phyloP scores from a whole-genome alignment of 1,140 invertebrate species.

The Philotrypesis tridentata region DNA sequence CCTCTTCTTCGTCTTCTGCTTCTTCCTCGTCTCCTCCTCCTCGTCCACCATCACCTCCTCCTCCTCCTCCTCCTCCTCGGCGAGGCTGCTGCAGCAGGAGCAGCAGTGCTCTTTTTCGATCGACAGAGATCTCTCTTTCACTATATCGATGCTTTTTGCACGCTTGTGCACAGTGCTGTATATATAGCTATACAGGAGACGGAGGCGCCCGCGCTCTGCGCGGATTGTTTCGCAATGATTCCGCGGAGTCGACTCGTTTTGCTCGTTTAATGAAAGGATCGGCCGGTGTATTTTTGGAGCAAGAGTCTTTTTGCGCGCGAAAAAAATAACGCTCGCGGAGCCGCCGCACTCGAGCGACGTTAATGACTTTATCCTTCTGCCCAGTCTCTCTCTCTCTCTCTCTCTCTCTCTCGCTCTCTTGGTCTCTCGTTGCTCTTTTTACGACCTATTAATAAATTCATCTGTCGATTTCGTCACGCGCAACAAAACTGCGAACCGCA shows the following conservation, averaged over 20 bases:
- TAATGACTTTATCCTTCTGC: background rate
- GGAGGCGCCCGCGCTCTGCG: too few relatives aligned
- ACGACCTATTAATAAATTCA: background rate
- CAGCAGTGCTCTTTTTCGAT: background rate
- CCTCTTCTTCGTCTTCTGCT: conserved; percentile 22
- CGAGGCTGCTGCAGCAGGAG: background rate
- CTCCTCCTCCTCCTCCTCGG: background rate
- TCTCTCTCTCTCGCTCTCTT: background rate
- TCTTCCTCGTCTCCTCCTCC: background rate
- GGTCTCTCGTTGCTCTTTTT: background rate
- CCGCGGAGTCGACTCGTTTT: background rate
- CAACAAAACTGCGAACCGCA: background rate
- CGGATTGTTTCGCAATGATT: background rate
- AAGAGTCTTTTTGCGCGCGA: background rate
- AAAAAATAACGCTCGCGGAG: background rate
- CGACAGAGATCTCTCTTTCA: conserved; percentile 2
- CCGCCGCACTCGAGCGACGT: background rate
- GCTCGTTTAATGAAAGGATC: background rate
- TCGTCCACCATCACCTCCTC: background rate
- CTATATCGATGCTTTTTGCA: conserved; percentile 9
- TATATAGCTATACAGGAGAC: background rate
- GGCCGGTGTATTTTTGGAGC: background rate
- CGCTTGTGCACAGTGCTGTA: too few relatives aligned
- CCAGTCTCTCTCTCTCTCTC: too few relatives aligned
- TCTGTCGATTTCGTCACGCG: background rate